Conservation (phyloP, 2,113 vertebrate genomes). For the Chitala chitala region DNA sequence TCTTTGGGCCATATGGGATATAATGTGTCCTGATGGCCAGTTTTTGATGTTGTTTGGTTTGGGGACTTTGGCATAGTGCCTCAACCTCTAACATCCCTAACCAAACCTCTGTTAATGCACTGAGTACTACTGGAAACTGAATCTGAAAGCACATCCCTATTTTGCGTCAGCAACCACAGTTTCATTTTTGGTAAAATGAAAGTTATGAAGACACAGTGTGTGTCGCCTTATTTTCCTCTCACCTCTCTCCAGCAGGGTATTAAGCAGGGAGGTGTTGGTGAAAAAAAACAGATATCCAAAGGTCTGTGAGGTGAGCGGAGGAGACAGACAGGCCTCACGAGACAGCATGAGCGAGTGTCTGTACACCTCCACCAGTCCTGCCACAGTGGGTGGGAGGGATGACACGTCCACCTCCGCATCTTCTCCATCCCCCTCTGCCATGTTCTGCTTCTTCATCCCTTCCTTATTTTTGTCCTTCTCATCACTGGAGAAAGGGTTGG, state of each 20-base stretch:
- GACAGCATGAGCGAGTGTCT: constrained; percentile 76
- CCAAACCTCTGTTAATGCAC: not conserved
- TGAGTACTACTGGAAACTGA: not conserved
- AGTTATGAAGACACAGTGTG: no score
- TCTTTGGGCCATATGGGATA: no score
- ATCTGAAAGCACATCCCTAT: not conserved
- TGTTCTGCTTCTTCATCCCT: constrained; percentile 30
- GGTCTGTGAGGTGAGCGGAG: constrained; percentile 83
- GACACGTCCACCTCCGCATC: constrained; percentile 61
- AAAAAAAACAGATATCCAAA: constrained; percentile 93
- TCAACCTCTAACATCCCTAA: no score
- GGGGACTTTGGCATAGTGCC: no score
- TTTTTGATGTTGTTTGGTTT: no score
- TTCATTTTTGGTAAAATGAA: no score
- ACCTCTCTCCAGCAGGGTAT: constrained; percentile 88
- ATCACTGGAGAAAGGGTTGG: constrained; percentile 76
- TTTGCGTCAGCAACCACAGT: not conserved
- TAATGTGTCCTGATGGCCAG: no score
- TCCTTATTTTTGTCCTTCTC: constrained; percentile 59
- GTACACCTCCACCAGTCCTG: constrained; percentile 76
- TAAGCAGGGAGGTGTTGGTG: constrained; percentile 89
- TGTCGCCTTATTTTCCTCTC: constrained; percentile 22
- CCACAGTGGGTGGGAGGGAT: constrained; percentile 70
- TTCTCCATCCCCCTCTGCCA: constrained; percentile 37
- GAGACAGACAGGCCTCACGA: constrained; percentile 74